Base-by-base conservation (phyloP, 92 coral and sea anemone species). In the Paramuricea clavata region DNA sequence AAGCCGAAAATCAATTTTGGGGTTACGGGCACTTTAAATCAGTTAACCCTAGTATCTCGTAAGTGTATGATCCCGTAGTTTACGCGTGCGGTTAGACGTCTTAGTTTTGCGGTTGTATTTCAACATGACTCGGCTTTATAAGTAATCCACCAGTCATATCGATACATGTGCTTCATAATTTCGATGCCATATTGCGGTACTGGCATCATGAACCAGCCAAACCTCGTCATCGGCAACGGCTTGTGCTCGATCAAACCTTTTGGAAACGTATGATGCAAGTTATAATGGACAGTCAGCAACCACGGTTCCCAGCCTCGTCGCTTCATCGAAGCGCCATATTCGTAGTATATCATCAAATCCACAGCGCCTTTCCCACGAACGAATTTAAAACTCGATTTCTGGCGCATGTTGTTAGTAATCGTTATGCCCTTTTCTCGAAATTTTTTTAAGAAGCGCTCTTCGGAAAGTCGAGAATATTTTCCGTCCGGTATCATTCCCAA, bases 121-220 rank as follows among this genome's bases (percentile, higher is more conserved):
- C 33, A 60, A 28, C 68, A 60, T 6, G 31, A 54, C 30, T 79
- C 84, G 27, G 36, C 2, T 35, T 79, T 59, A 39, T 35, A 57
- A 4, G 41, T 60, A 5, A 34, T 35, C 84, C 84, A 79, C 84
- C 84, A 79, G 19, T 79, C 72, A 23, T 79, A 79, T 5, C 84
- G 84, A 36, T 79, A 79, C 73, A 79, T 33, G n/a, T 79, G 73
- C 60, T 79, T 79, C 84, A 79, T 79, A 16, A 79, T 79, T n/a
- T 79, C 84, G 1, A 57, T 57, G 10, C 84, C 84, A 59, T 61
- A 21, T 2, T 25, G 31, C 17, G 84, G 84, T 44, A 79, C 84
- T 1, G 84, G 84, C 84, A 79, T 79, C 35, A 0, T 79, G 15
- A 57, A 33, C 71, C 73, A 61, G 1, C 84, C 84, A 12, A 79